Conservation (phyloP, 35 echinoderm and acorn worm species). For the Acanthaster planci region DNA sequence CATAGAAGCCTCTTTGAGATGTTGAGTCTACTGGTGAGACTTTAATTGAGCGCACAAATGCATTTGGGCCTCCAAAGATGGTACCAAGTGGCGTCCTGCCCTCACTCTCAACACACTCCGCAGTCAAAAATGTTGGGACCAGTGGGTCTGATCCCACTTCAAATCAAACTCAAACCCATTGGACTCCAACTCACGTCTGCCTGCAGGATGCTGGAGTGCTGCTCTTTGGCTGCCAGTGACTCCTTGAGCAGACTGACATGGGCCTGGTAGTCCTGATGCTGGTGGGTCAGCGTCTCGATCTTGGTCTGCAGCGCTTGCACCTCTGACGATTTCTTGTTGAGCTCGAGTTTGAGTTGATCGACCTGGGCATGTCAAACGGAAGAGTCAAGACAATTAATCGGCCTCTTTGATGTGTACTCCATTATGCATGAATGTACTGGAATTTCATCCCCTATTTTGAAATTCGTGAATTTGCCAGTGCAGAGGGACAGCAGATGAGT, state of each 20-base stretch:
- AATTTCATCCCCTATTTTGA: too few relatives aligned
- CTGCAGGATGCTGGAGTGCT: conserved; percentile 95
- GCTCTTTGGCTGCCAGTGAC: conserved; percentile 92
- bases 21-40: too few relatives aligned
- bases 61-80: too few relatives aligned
- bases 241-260: conserved; percentile 94
- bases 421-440: background rate
- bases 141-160: background rate
- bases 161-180: too few relatives aligned
- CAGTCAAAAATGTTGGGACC: background rate
- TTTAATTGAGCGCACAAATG: too few relatives aligned
- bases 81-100: background rate
- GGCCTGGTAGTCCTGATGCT: conserved; percentile 85
- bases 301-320: conserved; percentile 91
- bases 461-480: too few relatives aligned
- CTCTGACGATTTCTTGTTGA: conserved; percentile 71
- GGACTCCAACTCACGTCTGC: conserved; percentile 92
- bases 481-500: too few relatives aligned
- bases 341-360: conserved; percentile 73
- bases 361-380: conserved; percentile 32
- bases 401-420: background rate
- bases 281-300: conserved; percentile 72
- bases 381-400: background rate
- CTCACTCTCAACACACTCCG: background rate
- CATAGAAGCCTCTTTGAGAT: too few relatives aligned